A percentile compares a stretch with the other conserved stretches of the same genome.
phyloP scores from a whole-genome alignment of 1,140 invertebrate species.

The Drosophila tsacasi region DNA sequence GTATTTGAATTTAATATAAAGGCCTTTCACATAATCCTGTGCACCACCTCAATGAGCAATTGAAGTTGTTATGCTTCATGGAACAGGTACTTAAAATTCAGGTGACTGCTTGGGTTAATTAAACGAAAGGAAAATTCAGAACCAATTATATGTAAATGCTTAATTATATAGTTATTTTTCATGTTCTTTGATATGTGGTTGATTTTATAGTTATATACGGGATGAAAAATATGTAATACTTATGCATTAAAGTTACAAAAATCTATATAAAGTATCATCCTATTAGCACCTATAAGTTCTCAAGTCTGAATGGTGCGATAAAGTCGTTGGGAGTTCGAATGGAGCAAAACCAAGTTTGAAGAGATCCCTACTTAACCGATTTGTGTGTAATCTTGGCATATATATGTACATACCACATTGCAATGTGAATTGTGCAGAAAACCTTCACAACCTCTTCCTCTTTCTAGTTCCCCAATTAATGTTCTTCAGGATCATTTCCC shows the following conservation, averaged over 20 bases:
- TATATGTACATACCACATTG: no score
- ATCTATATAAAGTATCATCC: no score
- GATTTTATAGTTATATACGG: background rate
- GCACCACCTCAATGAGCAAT: background rate
- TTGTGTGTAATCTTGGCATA: no score
- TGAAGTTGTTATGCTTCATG: background rate
- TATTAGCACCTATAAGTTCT: no score
- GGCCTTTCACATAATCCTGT: background rate
- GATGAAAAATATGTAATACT: background rate
- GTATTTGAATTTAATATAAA: constrained; percentile 11
- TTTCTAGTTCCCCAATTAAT: no score
- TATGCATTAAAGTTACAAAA: background rate
- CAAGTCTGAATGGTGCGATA: no score
- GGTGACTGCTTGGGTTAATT: constrained; percentile 16
- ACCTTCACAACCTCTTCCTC: no score
- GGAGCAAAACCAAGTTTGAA: no score
- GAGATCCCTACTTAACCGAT: no score
- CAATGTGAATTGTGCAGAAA: no score
- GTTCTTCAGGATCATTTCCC: background rate
- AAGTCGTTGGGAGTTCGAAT: no score
- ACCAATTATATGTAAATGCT: background rate
- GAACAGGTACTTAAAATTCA: constrained; percentile 12
- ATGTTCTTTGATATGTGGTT: background rate
- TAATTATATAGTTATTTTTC: background rate
- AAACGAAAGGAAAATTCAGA: background rate